Evolutionary conservation across 2,797 vertebrate species (phyloP).

Genomic region (Euthynnus affinis): DNA sequence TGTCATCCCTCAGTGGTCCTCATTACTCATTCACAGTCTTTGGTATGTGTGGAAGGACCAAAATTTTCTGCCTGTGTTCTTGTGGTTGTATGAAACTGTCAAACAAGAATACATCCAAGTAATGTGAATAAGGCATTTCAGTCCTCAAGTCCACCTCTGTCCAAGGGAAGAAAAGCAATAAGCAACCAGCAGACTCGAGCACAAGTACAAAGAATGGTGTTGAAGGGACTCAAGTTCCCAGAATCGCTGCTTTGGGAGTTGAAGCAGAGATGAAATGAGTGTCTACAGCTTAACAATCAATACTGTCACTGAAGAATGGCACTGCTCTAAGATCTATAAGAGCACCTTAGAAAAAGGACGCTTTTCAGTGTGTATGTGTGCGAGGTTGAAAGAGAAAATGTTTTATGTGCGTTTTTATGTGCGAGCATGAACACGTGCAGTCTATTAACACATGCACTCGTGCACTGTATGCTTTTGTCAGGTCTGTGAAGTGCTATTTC

Average conservation of each 20-base stretch:
- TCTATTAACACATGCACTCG: constrained; percentile 8
- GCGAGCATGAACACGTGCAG: constrained; percentile 2
- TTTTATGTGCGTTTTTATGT: constrained; percentile 14
- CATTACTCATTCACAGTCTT: neutral
- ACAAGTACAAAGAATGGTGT: constrained; percentile 25
- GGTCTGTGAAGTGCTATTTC: constrained; percentile 40
- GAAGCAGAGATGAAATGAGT: constrained; percentile 42
- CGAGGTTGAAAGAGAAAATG: neutral
- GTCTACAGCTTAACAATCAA: constrained; percentile 57
- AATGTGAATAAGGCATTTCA: constrained; percentile 32
- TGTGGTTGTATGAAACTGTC: neutral
- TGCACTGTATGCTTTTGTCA: constrained; percentile 8
- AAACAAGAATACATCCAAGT: constrained; percentile 17
- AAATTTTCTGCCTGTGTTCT: neutral
- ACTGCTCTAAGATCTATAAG: constrained; percentile 48
- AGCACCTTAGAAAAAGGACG: constrained; percentile 6
- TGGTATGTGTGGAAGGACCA: neutral
- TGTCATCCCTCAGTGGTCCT: neutral
- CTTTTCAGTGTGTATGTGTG: constrained; percentile 15
- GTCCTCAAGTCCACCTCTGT: constrained; percentile 19
- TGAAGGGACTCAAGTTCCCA: constrained; percentile 40
- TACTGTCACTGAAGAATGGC: constrained; percentile 64
- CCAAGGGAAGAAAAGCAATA: constrained; percentile 32
- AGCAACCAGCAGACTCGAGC: constrained; percentile 24
- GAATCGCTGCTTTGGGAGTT: constrained; percentile 36